phyloP scores from a whole-genome alignment of 1,140 invertebrate species.

The Nymphalis io region DNA sequence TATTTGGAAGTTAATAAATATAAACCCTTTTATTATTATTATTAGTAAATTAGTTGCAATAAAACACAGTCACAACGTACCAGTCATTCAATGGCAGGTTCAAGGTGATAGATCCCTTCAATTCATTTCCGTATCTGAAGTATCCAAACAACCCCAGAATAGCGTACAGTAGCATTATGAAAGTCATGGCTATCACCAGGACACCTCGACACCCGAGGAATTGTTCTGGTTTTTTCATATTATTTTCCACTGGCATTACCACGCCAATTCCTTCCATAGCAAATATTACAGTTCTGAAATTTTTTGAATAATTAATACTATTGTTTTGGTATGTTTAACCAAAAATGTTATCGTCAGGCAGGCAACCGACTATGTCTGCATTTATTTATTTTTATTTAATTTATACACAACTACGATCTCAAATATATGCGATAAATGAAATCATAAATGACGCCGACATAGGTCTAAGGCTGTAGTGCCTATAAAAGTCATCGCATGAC shows the following conservation, averaged over 20 bases:
- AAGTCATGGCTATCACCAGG: constrained; percentile 89
- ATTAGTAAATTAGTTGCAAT: no score
- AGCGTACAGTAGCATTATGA: constrained; percentile 87
- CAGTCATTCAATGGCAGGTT: constrained; percentile 84
- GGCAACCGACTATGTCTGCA: no score
- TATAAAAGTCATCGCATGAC: no score
- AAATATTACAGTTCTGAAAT: constrained; percentile 86
- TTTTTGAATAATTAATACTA: background rate
- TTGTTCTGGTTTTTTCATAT: constrained; percentile 89
- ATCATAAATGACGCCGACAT: no score
- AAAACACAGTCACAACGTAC: constrained; percentile 57
- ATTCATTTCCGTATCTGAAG: constrained; percentile 86
- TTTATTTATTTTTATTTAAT: no score
- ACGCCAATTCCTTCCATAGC: constrained; percentile 92
- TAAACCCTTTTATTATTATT: no score
- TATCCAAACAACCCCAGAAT: constrained; percentile 93
- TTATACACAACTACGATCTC: no score
- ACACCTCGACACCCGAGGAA: constrained; percentile 92
- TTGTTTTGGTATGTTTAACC: background rate
- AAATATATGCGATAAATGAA: no score
- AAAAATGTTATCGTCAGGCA: background rate
- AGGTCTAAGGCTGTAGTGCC: no score
- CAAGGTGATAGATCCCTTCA: constrained; percentile 86
- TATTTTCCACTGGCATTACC: constrained; percentile 94
- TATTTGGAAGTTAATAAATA: no score